These are phyloP conservation scores for Pemphredon lugubris DNA, from an alignment of 2,888 invertebrate species.

Conservation along the genomic window DNA sequence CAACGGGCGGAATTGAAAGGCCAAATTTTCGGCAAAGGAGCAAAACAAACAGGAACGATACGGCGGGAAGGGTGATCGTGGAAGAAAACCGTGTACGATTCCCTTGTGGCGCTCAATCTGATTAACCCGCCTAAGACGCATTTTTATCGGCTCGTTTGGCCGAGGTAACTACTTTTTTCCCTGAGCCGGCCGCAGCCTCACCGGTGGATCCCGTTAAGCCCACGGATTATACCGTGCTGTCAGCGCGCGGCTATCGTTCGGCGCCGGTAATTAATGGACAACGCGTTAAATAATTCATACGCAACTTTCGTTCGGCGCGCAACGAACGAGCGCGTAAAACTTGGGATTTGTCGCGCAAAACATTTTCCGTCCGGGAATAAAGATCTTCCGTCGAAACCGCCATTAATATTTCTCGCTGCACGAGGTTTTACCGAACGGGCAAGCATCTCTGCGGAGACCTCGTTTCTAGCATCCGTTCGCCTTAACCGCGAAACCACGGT, in stretches of 20 bases:
- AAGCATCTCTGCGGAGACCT: slow-evolving; percentile 31
- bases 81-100: not conserved
- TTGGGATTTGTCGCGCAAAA: slow-evolving; percentile 37
- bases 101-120: not conserved
- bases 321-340: slow-evolving; percentile 49
- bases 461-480: slow-evolving; percentile 34
- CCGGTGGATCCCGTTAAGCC: slow-evolving; percentile 40
- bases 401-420: slow-evolving; percentile 7
- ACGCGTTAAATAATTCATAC: slow-evolving; percentile 54
- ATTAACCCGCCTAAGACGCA: not conserved
- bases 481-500: slow-evolving; percentile 59
- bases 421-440: too few species aligned
- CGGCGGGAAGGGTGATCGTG: too few species aligned
- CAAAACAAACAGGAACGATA: too few species aligned
- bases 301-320: slow-evolving; percentile 39
- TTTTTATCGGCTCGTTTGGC: not conserved
- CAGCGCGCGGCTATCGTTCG: slow-evolving; percentile 43
- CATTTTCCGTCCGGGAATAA: slow-evolving; percentile 29
- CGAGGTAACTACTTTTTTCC: not conserved
- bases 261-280: slow-evolving; percentile 51
- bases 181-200: not conserved
- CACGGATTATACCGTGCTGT: slow-evolving; percentile 50
- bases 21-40: too few species aligned
- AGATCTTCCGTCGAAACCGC: slow-evolving; percentile 2
- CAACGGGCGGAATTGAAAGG: too few species aligned